A percentile compares a stretch with the other conserved stretches of the same genome.
Evolutionary conservation across 2,888 invertebrate species (phyloP).

Genomic region (Tenodera sinensis): DNA sequence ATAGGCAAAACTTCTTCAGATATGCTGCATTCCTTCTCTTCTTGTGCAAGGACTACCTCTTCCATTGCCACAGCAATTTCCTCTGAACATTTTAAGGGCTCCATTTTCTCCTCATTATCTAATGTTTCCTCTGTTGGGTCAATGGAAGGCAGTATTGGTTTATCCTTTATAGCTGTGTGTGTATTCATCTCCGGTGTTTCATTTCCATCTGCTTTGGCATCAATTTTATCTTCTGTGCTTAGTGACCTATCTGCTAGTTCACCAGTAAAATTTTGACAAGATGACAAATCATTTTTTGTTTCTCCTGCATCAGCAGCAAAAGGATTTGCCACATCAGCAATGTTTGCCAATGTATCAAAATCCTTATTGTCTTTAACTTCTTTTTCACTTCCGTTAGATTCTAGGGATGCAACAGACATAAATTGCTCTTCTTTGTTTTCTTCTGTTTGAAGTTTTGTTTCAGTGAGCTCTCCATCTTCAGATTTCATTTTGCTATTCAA

Average conservation of each 20-base stretch:
- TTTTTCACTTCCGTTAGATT: neutral
- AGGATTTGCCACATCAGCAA: neutral
- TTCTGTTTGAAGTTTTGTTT: neutral
- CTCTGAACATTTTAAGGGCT: neutral
- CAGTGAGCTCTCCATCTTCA: neutral
- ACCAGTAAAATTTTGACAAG: neutral
- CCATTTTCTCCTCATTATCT: neutral
- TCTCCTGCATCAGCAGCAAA: neutral
- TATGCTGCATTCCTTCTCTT: neutral
- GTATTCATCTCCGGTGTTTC: neutral
- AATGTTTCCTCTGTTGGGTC: neutral
- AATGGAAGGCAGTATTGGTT: neutral
- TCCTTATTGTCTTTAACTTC: no score
- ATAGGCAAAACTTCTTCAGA: neutral
- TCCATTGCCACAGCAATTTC: neutral
- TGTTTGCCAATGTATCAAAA: neutral
- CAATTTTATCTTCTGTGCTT: neutral
- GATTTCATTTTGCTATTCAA: neutral
- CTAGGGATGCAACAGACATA: neutral
- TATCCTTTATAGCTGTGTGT: neutral
- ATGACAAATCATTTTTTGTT: neutral
- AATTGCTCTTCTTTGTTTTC: neutral
- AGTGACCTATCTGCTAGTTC: neutral
- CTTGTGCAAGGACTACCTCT: neutral
- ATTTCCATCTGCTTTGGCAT: neutral